These are phyloP conservation scores for Acleris cristana DNA, from an alignment of 2,888 invertebrate genomes.

Conservation along the genomic window DNA sequence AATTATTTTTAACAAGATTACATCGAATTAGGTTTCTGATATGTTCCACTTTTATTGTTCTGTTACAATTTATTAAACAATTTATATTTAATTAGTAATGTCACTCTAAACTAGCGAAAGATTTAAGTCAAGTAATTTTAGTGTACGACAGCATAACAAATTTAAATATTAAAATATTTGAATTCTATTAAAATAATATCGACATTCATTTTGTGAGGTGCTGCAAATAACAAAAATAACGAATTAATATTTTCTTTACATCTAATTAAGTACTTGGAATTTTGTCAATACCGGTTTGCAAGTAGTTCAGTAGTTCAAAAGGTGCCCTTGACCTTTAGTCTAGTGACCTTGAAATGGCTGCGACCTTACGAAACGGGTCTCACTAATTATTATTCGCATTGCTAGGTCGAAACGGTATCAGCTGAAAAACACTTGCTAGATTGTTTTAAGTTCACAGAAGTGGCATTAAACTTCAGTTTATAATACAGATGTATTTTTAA, in stretches of 20 bases:
- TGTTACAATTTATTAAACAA: neutral
- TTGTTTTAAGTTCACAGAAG: too few species aligned
- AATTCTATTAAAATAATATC: slow-evolving; percentile 20
- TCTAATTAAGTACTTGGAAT: slow-evolving; percentile 12
- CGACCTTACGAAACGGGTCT: too few species aligned
- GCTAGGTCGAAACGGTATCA: too few species aligned
- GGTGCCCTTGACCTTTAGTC: too few species aligned
- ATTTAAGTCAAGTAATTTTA: too few species aligned
- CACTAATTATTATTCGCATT: too few species aligned
- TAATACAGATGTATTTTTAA: too few species aligned
- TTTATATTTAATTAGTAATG: neutral
- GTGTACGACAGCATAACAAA: neutral
- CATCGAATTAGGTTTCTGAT: neutral
- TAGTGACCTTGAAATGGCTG: too few species aligned
- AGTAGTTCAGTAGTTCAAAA: neutral
- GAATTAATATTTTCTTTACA: slow-evolving; percentile 14
- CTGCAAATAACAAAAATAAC: slow-evolving; percentile 21
- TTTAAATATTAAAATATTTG: neutral
- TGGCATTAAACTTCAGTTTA: too few species aligned
- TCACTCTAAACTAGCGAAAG: too few species aligned
- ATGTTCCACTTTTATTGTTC: neutral
- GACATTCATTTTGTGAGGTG: slow-evolving; percentile 32
- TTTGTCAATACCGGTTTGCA: neutral
- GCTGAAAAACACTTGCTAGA: too few species aligned
- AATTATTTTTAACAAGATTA: neutral